A percentile compares a stretch with the other conserved stretches of the same genome.
These are phyloP conservation scores for Mythimna pallens DNA, from an alignment of 2,888 invertebrate genomes.

Conservation along the genomic window DNA sequence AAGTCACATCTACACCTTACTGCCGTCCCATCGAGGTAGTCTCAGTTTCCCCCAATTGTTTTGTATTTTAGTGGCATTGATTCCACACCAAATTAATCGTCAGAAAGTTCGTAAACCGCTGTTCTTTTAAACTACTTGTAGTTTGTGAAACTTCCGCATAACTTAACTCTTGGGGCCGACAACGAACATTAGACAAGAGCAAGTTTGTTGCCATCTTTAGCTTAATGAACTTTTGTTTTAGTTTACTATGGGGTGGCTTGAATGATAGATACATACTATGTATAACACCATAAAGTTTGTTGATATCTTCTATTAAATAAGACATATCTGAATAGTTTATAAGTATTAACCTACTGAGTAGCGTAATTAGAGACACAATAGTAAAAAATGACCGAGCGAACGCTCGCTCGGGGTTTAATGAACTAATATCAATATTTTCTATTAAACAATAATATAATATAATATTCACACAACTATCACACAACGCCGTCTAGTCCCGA, in stretches of 20 bases:
- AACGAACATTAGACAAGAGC: slow-evolving; percentile 20
- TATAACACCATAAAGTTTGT: too few relatives aligned
- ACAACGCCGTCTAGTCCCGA: too few relatives aligned
- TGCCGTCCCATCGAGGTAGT: too few relatives aligned
- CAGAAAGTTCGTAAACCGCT: background rate
- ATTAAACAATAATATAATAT: too few relatives aligned
- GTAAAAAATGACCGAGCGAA: too few relatives aligned
- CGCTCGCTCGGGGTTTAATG: too few relatives aligned
- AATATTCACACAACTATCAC: too few relatives aligned
- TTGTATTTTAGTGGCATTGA: background rate
- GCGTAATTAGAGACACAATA: too few relatives aligned
- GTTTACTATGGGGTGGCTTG: slow-evolving; percentile 2
- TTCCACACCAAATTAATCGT: background rate
- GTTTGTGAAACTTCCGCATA: slow-evolving; percentile 19
- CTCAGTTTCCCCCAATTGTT: background rate
- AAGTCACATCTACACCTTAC: too few relatives aligned
- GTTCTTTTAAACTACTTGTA: slow-evolving; percentile 25
- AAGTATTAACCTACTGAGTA: too few relatives aligned
- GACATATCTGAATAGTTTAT: background rate
- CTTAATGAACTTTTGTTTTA: slow-evolving; percentile 21
- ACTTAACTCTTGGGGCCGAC: slow-evolving; percentile 17
- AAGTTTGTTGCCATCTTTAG: slow-evolving; percentile 27
- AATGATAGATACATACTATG: background rate
- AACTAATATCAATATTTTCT: too few relatives aligned
- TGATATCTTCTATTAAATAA: background rate